A percentile compares a stretch with the other conserved stretches of the same genome.
These are phyloP conservation scores for Bombus confusus DNA, from an alignment of 1,140 invertebrate species.

Conservation along the genomic window DNA sequence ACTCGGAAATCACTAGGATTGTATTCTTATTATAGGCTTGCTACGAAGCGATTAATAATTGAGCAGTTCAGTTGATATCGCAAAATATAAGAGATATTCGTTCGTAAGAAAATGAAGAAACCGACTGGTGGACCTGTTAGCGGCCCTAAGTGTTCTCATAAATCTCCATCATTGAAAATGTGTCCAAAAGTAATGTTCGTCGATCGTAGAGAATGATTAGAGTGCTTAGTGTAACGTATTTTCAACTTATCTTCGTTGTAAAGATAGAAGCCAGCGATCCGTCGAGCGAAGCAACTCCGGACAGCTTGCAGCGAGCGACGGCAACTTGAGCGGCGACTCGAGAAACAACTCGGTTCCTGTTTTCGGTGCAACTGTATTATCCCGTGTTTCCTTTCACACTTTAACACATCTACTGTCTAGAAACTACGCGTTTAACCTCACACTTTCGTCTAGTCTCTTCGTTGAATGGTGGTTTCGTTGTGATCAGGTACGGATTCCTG, in stretches of 20 bases:
- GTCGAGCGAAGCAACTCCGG: not conserved
- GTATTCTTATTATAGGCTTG: constrained; percentile 16
- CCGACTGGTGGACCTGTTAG: not conserved
- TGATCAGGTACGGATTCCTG: constrained; percentile 64
- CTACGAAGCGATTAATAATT: not conserved
- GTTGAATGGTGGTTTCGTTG: constrained; percentile 57
- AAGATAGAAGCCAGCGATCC: not conserved
- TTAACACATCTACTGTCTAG: constrained; percentile 23
- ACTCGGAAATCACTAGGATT: too few relatives aligned
- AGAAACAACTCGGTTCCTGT: not conserved
- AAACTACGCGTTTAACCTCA: constrained; percentile 25
- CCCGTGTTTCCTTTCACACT: constrained; percentile 6
- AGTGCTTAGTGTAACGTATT: constrained; percentile 5
- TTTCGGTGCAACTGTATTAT: not conserved
- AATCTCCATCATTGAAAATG: constrained; percentile 61
- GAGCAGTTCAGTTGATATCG: not conserved
- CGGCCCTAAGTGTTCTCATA: constrained; percentile 64
- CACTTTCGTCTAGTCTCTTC: constrained; percentile 33
- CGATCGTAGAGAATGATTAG: not conserved
- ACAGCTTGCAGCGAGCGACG: constrained; percentile 50
- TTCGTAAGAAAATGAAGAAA: not conserved
- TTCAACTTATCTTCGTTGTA: constrained; percentile 58
- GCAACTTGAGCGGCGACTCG: constrained; percentile 37
- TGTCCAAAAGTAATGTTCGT: not conserved
- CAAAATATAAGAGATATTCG: not conserved